These are phyloP conservation scores for Tipula vernalis DNA, from an alignment of 2,888 invertebrate genomes.

Conservation along the genomic window DNA sequence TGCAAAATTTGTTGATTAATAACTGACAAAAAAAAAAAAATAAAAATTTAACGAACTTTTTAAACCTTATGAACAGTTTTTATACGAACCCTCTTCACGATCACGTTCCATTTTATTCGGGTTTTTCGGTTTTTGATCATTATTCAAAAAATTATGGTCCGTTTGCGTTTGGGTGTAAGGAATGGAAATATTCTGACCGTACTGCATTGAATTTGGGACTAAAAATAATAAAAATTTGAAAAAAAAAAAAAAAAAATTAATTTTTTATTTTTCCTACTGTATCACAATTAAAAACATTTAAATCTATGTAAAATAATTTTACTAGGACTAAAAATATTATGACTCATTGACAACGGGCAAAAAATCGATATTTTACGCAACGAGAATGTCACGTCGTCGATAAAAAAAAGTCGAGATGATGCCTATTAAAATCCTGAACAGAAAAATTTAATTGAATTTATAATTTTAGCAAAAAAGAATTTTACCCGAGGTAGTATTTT, in stretches of 20 bases:
- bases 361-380: constrained; percentile 9
- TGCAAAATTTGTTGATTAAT: constrained; percentile 36
- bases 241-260: not conserved
- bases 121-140: constrained; percentile 37
- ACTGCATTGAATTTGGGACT: constrained; percentile 36
- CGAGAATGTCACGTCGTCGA: not conserved
- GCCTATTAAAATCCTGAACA: not conserved
- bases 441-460: not conserved
- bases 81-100: constrained; percentile 34
- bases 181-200: constrained; percentile 37
- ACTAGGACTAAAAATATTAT: not conserved
- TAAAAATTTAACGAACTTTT: not conserved
- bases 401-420: not conserved
- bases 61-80: not conserved
- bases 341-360: not conserved
- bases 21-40: constrained; percentile 21
- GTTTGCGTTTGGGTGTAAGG: constrained; percentile 36
- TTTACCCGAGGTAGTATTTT: constrained; percentile 35
- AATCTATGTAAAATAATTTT: not conserved
- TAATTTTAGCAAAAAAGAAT: constrained; percentile 13
- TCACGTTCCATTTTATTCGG: constrained; percentile 37
- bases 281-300: not conserved
- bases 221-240: constrained; percentile 15
- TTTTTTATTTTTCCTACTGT: not conserved
- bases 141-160: constrained; percentile 35